Base-by-base conservation (phyloP, 1,140 invertebrate species). In the Drosophila navojoa region DNA sequence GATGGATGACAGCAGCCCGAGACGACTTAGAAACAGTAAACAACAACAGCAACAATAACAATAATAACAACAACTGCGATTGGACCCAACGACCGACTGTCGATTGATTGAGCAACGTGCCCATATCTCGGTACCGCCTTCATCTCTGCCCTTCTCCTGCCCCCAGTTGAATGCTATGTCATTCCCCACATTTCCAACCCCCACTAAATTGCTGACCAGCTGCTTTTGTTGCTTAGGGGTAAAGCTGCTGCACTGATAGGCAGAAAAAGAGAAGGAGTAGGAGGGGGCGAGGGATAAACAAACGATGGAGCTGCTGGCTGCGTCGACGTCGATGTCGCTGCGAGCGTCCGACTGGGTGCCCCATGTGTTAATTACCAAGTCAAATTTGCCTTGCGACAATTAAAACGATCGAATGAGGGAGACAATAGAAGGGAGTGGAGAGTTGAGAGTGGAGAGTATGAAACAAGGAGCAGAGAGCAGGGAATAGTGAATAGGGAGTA, bases 301-400 rank as follows among this genome's bases (percentile, higher is more conserved):
- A 44, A 44, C 4, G 19, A 15, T 45, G 40, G 32, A 25, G 40
- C 42, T 67, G 63, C 32, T 73, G 61, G 47, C 15, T 16, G 16
- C 5, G 45, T 47, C 45, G 15, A 7, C 3, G 44, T 22, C 44
- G 10, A 5, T 6, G 35, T 54, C 16, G 49, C 19, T 22, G 19
- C 3, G 2, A 22, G 29, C 44, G 63, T 52, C 40, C 59, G 63
- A 42, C 52, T 57, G 55, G 64, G 49, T 50, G 55, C 71, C 29
- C 32, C 82, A 82, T 79, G 79, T 87, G 82, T 79, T 87, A 89
- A 87, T 87, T 87, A 68, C 84, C 82, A 87, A 87, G 81, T 87
- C 82, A 87, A 87, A 87, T 87, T 82, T 72, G 76, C 62, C 64
- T 77, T 78, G 67, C 71, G 76, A 77, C 79, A 81, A 81, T 82